Base-by-base conservation (phyloP, 1,140 invertebrate genomes). In the Drosophila tropicalis region DNA sequence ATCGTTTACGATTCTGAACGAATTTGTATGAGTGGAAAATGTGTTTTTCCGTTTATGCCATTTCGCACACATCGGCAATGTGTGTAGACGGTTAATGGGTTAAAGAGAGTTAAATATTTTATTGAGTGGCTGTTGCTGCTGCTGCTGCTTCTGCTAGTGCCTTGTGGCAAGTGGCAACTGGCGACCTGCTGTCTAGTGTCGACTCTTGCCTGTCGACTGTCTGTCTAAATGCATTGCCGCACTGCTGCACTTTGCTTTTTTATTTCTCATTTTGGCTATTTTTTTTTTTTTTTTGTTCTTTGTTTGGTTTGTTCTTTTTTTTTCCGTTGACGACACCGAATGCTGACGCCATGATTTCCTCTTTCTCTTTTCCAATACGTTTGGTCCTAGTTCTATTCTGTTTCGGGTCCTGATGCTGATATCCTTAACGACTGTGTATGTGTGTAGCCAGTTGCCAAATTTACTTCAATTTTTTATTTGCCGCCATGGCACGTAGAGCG, bases 381-480 rank as follows among this genome's bases (percentile, higher is more conserved):
- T 25, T 40, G n/a, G n/a, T 56, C 22, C 63, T 39, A 19, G 55
- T 61, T 13, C 32, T 34, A 51, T 77, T 36, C 34, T 9, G 34
- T 9, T 55, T 55, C 61, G 67, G 76, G 65, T 55, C 44, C 15
- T 17, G 44, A 9, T 47, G 6, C 44, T 39, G 61, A 64, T 47
- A 68, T 69, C 66, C 71, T 51, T 77, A 79, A 79, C 76, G 69
- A 79, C 80, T 79, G 62, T 79, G 72, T 75, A 6, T 29, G 29
- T 29, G 29, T 79, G 70, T 75, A 87, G 79, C 64, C 79, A 86
- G 83, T 86, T 87, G 83, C 84, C 83, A 87, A 87, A 87, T 89
- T 87, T 87, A 87, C 84, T 87, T 87, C 70, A 79, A 82, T 87
- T 89, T 86, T 89, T 87, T 87, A 80, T 80, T 89, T 89, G 79